Percentiles rank a stretch among this genome's conserved stretches.
These are phyloP conservation scores for Holotrichia oblita DNA, from an alignment of 1,140 invertebrate genomes.

Conservation along the genomic window DNA sequence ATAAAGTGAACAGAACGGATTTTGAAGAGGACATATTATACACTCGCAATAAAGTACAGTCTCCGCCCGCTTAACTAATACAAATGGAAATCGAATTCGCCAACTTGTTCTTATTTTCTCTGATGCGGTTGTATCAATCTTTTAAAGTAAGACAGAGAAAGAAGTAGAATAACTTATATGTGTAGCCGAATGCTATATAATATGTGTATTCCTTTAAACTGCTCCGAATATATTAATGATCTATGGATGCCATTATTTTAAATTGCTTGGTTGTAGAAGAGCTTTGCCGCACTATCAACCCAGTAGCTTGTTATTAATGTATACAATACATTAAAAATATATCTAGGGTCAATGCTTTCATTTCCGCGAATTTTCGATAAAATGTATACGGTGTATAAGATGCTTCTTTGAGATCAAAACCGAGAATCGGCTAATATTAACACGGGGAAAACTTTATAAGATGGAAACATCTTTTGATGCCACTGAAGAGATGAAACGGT, in stretches of 20 bases:
- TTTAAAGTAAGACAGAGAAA: neutral
- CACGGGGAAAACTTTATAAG: neutral
- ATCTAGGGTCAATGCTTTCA: conserved; percentile 27
- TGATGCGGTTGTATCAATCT: neutral
- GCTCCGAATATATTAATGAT: conserved; percentile 18
- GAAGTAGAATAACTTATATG: neutral
- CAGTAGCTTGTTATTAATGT: conserved; percentile 10
- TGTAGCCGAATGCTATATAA: neutral
- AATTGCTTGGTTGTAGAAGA: neutral
- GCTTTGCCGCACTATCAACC: conserved; percentile 20
- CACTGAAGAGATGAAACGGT: no score
- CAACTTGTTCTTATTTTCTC: conserved; percentile 22
- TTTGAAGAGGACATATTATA: conserved; percentile 34
- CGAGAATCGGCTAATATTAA: neutral
- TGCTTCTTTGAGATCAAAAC: neutral
- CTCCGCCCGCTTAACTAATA: conserved; percentile 30
- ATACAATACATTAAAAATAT: conserved; percentile 25
- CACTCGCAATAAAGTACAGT: conserved; percentile 15
- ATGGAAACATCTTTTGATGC: neutral
- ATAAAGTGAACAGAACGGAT: conserved; percentile 28
- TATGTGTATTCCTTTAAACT: conserved; percentile 25
- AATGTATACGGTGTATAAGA: neutral
- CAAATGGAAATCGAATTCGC: conserved; percentile 35
- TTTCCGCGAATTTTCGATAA: conserved; percentile 14
- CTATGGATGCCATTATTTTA: conserved; percentile 14